Base-by-base conservation (phyloP, 2,113 vertebrate species). In the Apeltes quadracus region DNA sequence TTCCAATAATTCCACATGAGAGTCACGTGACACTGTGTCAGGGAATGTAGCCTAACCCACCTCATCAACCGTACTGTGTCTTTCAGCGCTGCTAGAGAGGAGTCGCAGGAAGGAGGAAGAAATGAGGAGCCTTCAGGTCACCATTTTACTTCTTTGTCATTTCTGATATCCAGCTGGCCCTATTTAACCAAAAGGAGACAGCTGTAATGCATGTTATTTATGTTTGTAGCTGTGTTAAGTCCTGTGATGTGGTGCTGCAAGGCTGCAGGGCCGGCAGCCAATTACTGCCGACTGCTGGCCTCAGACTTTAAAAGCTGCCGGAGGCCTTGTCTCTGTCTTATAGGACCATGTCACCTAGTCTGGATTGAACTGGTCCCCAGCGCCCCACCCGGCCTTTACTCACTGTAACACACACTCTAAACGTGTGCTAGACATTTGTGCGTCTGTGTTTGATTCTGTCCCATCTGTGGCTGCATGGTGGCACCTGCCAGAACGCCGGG, bases 81-180 rank as follows among this genome's bases (percentile, higher is more conserved):
- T 89, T 94, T 14, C 90, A 98, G 97, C 95, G 76, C 88, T 97
- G 32, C 74, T 95, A 79, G 94, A 96, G 84, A 95, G 92, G 86
- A 94, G 82, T 61, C 91, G 92, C 56, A 93, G 89, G 89, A 96
- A 92, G 89, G 96, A 97, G 61, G 96, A 97, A 72, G 96, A 97
- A 88, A 92, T 96, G 90, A 93, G 91, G 81, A 91, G 90, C 83
- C 88, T 98, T 13, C 95, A 97, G 95, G 97, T 98, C 84, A 86
- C 73, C 56, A 38, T 67, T 22, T 16, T 43, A 10, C 9, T 7
- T 66, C 43, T 76, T 66, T 46, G 66, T 46, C 74, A 62, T 44
- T 65, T 68, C 32, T 61, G 38, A 56, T 75, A 70, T 63, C 39
- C 41, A n/a, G 32, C 66, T 72, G 58, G 51, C 53, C 23, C 64